Base-by-base conservation (phyloP, 2,888 invertebrate genomes). In the Ichneumoninae sp. region DNA sequence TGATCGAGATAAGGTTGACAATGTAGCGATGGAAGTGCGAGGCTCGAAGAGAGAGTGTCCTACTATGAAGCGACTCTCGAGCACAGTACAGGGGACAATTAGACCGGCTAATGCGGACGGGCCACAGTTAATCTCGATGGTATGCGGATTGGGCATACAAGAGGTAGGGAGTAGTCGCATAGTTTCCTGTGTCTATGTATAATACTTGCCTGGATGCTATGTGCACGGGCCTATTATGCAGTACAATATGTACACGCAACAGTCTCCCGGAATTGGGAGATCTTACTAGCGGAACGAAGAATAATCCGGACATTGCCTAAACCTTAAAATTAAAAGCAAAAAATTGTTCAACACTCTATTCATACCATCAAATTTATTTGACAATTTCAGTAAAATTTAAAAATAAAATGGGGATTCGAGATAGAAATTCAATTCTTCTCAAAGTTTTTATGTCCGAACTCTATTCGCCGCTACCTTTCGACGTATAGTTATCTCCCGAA, bases 71-170 rank as follows among this genome's bases (percentile, higher is more conserved):
- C 70, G 76, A 65, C 70, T 71, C 81, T 69, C 65, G 44, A 65
- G 52, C 22, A 60, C 52, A 10, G 52, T 57, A 69, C 57, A 79
- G 47, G 79, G 70, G 80, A 84, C 86, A 86, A 87, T 87, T 87
- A 87, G 84, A 86, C 80, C 63, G 79, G 84, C 83, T 87, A 83
- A 84, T 86, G 81, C 83, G 80, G 74, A 82, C 75, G 86, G 73
- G 70, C 81, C 79, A 79, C 57, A 75, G 83, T 85, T 87, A 87
- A 87, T 87, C 85, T 83, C 83, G 77, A 83, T 86, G 85, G 86
- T 81, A 87, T 87, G 84, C 85, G 81, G 83, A 81, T 79, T 87
- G 81, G 81, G 83, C 76, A 79, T 81, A 82, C 86, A 81, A 84
- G 81, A 77, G 85, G 65, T 78, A 44, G 69, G 54, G 70, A 78